Base-by-base conservation (phyloP, 92 coral and sea anemone genomes). In the Porites lobata region DNA sequence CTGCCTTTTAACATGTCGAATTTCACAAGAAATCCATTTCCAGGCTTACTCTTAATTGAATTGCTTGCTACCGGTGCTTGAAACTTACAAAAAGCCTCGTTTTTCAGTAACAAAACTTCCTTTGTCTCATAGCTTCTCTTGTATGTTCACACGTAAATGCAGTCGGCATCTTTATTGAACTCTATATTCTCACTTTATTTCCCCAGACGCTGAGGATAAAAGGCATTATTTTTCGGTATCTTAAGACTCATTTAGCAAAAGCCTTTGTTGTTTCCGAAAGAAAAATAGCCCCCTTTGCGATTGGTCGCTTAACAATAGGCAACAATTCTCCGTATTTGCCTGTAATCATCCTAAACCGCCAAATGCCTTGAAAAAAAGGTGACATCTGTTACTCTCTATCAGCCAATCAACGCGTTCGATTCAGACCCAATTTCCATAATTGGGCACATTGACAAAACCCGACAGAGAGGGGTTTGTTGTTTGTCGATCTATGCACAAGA, bases 191-290 rank as follows among this genome's bases (percentile, higher is more conserved):
- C 74, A 50, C 68, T 22, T 72, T 65, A 75, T 74, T 74, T 62
- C 74, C 64, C 72, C 20, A 64, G 80, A 74, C 80, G 72, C 80
- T 62, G 50, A 15, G 74, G 50, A 73, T 84, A 61, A 72, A 72
- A 64, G 59, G 24, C 38, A 56, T 82, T 82, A 75, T 69, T 54
- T 69, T 72, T 57, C 69, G 69, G 77, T 69, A 26, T 70, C 85
- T 84, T 61, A 57, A 68, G 77, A 29, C 78, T 18, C 50, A 82
- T 82, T 84, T 47, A 84, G 80, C 65, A 20, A 50, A 73, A 84
- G 59, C 65, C 87, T 84, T 84, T 84, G 87, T 61, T 73, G 80
- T 84, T 84, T 64, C 87, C 87, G 80, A 74, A 56, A 6, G 72
- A 8, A 84, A 70, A 72, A 63, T 73, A 50, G 71, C 80, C 80